phyloP scores from a whole-genome alignment of 2,888 invertebrate genomes.

The Cephonodes hylas region DNA sequence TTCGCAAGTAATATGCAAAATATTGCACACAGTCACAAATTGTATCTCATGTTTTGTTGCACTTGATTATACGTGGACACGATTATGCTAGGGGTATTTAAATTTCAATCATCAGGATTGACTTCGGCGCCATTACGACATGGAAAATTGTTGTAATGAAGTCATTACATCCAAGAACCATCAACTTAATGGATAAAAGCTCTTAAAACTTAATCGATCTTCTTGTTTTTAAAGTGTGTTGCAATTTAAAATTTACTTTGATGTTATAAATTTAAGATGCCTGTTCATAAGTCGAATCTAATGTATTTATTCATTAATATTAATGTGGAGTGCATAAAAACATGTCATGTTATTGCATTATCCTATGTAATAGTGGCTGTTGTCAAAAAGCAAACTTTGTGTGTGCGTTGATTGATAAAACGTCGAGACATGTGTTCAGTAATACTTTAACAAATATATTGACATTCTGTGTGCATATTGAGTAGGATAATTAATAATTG shows the following conservation, averaged over 20 bases:
- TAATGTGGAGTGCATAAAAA: background rate
- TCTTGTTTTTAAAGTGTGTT: constrained; percentile 46
- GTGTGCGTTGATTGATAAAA: background rate
- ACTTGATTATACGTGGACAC: constrained; percentile 22
- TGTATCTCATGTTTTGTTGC: constrained; percentile 13
- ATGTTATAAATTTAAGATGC: background rate
- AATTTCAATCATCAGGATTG: constrained; percentile 37
- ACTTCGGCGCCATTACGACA: constrained; percentile 39
- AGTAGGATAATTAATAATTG: no score
- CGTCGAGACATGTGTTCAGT: background rate
- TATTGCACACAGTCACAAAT: constrained; percentile 15
- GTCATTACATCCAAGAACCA: constrained; percentile 59
- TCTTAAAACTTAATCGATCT: constrained; percentile 73
- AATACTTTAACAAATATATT: background rate
- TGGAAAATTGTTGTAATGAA: constrained; percentile 60
- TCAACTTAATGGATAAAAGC: constrained; percentile 72
- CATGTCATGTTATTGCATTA: background rate
- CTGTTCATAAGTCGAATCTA: background rate
- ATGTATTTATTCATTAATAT: background rate
- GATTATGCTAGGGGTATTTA: constrained; percentile 24
- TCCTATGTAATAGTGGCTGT: background rate
- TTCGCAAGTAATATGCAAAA: background rate
- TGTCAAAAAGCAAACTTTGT: background rate
- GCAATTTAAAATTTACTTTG: constrained; percentile 37
- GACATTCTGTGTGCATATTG: no score